Conservation (phyloP, 2,113 vertebrate species). For the Sylvietta virens region DNA sequence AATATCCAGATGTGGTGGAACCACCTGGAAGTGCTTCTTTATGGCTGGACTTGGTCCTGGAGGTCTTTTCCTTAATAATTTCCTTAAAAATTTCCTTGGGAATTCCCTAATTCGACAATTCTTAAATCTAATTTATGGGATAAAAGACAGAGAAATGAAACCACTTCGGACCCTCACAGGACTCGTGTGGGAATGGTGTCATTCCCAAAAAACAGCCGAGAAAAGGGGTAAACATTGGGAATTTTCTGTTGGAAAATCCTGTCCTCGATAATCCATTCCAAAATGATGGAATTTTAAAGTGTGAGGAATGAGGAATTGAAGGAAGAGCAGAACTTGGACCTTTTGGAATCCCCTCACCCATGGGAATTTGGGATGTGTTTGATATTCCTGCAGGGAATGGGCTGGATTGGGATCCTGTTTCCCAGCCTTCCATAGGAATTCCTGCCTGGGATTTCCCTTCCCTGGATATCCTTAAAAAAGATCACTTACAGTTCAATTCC, state of each 20-base stretch:
- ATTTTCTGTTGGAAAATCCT: neutral
- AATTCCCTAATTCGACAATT: neutral
- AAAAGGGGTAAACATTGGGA: neutral
- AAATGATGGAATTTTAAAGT: neutral
- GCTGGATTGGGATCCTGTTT: neutral
- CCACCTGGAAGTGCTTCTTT: neutral
- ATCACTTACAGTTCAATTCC: neutral
- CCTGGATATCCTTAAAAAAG: neutral
- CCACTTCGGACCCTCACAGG: neutral
- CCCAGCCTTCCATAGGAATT: neutral
- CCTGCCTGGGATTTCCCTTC: neutral
- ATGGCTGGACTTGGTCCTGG: too few species aligned
- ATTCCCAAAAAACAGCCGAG: neutral
- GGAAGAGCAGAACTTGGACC: neutral
- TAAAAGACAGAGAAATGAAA: neutral
- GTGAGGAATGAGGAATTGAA: neutral
- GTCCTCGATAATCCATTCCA: too few species aligned
- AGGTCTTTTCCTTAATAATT: neutral
- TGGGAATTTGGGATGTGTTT: neutral
- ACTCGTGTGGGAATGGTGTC: rapidly evolving
- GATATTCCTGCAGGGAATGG: neutral
- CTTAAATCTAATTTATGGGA: neutral
- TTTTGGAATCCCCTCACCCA: neutral
- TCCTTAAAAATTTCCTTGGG: neutral
- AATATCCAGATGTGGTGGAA: neutral